Evolutionary conservation across 1,140 invertebrate species (phyloP), one percentile per base, ranked within the genome.

Genomic region (Portunus trituberculatus): DNA sequence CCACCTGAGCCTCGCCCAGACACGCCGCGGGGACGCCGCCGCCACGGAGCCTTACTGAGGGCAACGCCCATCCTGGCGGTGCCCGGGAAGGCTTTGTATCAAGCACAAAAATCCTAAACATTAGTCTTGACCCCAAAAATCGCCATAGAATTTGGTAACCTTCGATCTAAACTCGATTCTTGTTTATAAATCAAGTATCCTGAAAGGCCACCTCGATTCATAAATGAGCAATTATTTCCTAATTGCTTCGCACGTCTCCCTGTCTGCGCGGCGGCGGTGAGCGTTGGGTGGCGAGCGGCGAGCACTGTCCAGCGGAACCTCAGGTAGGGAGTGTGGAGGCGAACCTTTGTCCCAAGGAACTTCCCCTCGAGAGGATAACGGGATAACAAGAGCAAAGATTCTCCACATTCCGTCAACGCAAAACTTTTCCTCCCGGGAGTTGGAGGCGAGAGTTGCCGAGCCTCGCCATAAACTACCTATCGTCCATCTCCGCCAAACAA

Each of bases 131-230:
- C 90, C 91, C 76, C 83, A 95, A 94, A 95, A 95, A 95, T 95
- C 94, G 87, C 94, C 45, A 95, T 95, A 95, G 94, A 92, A 92
- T 87, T 29, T 95, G 94, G 94, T 95, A 95, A 95, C 94, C 90
- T 95, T 32, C 94, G 94, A 95, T 95, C 94, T 95, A 95, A 95
- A 95, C 94, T 92, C 91, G 94, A 95, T 95, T 95, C 91, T 95
- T 95, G 94, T 95, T 95, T 95, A 95, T 95, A 95, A 95, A 95
- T 95, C 94, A 95, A 95, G 94, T 95, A 95, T 86, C 90, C 82
- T 95, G 94, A 92, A 95, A 92, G 89, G 91, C 90, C 31, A 86
- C 67, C 83, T 88, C 52, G 94, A 92, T 84, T 95, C 94, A 95
- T 90, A 92, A 92, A 92, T 84, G 25, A 95, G 29, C 94, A 95